Evolutionary conservation across 2,797 vertebrate genomes (phyloP).

Genomic region (Sebastes alutus): DNA sequence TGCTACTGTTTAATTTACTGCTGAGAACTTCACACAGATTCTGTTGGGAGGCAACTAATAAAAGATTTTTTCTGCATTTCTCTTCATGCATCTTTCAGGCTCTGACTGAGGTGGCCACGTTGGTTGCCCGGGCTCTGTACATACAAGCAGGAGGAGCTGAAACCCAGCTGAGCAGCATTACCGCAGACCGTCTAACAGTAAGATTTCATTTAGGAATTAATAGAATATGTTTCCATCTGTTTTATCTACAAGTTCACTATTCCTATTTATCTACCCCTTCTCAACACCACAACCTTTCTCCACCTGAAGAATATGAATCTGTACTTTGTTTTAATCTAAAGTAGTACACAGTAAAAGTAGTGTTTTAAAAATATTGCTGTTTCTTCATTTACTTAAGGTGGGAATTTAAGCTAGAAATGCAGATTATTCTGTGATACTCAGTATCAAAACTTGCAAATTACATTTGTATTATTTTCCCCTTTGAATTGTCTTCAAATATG

Average conservation of each 20-base stretch:
- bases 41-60: neutral
- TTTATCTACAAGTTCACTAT: neutral
- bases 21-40: neutral
- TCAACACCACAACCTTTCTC: neutral
- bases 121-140: constrained; percentile 88
- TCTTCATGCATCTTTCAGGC: constrained; percentile 71
- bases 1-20: neutral
- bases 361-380: neutral
- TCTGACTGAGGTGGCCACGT: constrained; percentile 87
- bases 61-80: neutral
- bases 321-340: neutral
- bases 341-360: neutral
- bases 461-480: neutral
- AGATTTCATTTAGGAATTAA: constrained; percentile 1
- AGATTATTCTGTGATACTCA: neutral
- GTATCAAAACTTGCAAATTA: neutral
- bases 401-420: neutral
- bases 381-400: neutral
- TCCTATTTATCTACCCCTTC: neutral
- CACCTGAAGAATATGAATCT: neutral
- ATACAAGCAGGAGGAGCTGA: constrained; percentile 85
- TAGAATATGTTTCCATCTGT: neutral
- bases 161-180: constrained; percentile 62
- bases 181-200: constrained; percentile 87
- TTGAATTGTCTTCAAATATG: neutral